phyloP scores from a whole-genome alignment of 1,140 invertebrate genomes.

The Contarinia nasturtii region DNA sequence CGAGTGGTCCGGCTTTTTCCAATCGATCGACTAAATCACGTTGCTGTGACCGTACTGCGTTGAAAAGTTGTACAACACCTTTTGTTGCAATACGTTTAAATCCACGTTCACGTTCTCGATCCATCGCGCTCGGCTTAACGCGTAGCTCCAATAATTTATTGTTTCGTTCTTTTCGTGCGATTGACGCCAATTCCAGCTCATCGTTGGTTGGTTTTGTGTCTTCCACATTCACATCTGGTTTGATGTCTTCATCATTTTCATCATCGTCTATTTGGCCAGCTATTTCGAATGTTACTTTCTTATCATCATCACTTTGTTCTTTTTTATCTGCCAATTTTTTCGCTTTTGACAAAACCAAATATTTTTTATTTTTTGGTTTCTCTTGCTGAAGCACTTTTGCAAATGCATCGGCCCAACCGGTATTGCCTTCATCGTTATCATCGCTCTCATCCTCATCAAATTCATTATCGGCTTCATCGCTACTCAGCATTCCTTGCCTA shows the following conservation, averaged over 20 bases:
- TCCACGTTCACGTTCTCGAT: conserved; percentile 51
- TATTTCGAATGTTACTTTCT: conserved; percentile 29
- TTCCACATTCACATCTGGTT: conserved; percentile 15
- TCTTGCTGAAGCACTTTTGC: conserved; percentile 51
- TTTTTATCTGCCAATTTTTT: conserved; percentile 41
- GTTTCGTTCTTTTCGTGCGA: conserved; percentile 14
- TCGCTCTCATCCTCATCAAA: conserved; percentile 3
- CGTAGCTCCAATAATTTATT: conserved; percentile 42
- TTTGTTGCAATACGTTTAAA: conserved; percentile 72
- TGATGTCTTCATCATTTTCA: conserved; percentile 16
- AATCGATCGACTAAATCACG: conserved; percentile 53
- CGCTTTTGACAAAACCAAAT: conserved; percentile 50
- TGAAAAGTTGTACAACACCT: conserved; percentile 82
- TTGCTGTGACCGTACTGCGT: conserved; percentile 73
- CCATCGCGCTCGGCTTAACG: conserved; percentile 49
- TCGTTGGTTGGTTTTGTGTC: conserved; percentile 23
- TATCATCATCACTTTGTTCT: conserved; percentile 17
- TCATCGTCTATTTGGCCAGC: conserved; percentile 26
- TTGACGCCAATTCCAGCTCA: conserved; percentile 19
- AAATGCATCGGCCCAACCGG: conserved; percentile 48
- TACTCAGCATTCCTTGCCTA: conserved; percentile 6
- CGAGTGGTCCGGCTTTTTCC: conserved; percentile 48
- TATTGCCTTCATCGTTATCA: conserved; percentile 19
- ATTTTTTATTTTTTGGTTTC: conserved; percentile 54
- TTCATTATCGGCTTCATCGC: conserved; percentile 2